These are phyloP conservation scores for Dyspetes luteomarginatus DNA, from an alignment of 2,888 invertebrate genomes.

Conservation along the genomic window DNA sequence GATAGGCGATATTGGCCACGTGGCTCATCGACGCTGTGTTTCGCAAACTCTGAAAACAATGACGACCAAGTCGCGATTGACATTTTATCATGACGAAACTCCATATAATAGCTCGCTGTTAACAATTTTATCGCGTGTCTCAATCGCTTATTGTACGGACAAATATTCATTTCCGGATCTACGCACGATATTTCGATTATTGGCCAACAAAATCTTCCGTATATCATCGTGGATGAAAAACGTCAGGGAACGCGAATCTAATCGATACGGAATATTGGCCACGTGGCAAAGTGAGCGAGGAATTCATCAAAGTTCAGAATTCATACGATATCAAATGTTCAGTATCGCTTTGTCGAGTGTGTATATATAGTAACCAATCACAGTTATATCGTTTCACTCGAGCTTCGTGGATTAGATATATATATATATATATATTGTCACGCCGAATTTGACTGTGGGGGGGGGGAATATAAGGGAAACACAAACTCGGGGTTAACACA, in stretches of 20 bases:
- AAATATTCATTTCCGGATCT: neutral
- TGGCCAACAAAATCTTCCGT: neutral
- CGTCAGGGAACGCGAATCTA: neutral
- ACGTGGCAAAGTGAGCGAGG: neutral
- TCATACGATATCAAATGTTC: constrained; percentile 1
- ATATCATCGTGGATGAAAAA: neutral
- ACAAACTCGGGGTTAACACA: too few relatives aligned
- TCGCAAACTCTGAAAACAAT: too few relatives aligned
- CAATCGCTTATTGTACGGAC: neutral
- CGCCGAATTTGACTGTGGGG: too few relatives aligned
- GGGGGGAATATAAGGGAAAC: too few relatives aligned
- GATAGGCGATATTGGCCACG: constrained; percentile 58
- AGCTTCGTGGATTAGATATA: neutral
- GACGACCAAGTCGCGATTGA: too few relatives aligned
- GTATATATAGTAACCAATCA: neutral
- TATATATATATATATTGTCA: too few relatives aligned
- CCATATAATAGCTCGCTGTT: too few relatives aligned
- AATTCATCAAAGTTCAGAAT: neutral
- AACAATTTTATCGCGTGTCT: neutral
- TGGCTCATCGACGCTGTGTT: constrained; percentile 12
- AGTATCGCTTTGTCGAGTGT: constrained; percentile 7
- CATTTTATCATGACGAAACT: too few relatives aligned
- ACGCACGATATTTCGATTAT: neutral
- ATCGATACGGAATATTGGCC: too few relatives aligned
- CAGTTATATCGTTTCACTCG: constrained; percentile 1